Conservation (phyloP, 1,140 invertebrate genomes). For the Cyphomyrmex costatus region DNA sequence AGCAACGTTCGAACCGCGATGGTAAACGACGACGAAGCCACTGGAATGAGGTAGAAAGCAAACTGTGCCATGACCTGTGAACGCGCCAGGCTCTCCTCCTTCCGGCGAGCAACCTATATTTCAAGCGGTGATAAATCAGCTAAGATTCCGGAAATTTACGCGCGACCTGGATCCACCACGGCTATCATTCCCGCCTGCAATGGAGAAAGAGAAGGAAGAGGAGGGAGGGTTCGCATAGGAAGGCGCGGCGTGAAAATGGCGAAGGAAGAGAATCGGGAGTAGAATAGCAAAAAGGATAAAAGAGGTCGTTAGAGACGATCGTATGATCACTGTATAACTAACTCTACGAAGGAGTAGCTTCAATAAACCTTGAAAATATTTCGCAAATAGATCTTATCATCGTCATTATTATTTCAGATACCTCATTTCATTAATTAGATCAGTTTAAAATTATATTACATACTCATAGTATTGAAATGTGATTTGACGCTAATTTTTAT, state of each 20-base stretch:
- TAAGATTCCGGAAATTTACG: slow-evolving; percentile 80
- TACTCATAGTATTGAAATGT: not conserved
- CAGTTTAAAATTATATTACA: not conserved
- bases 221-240: not conserved
- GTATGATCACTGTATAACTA: slow-evolving; percentile 60
- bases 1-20: slow-evolving; percentile 14
- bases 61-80: slow-evolving; percentile 69
- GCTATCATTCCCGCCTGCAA: slow-evolving; percentile 67
- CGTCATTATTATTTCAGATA: not conserved
- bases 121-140: slow-evolving; percentile 78
- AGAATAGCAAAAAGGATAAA: slow-evolving; percentile 32
- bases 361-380: slow-evolving; percentile 6
- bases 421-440: not conserved
- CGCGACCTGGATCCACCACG: slow-evolving; percentile 71
- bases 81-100: slow-evolving; percentile 66
- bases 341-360: not conserved
- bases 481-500: not conserved
- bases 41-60: slow-evolving; percentile 61
- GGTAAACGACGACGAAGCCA: not conserved
- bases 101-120: slow-evolving; percentile 75
- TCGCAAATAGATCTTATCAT: not conserved
- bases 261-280: slow-evolving; percentile 20
- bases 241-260: not conserved
- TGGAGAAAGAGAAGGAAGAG: not conserved
- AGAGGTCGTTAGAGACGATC: slow-evolving; percentile 62